phyloP scores from a whole-genome alignment of 2,888 invertebrate species.

The Trachelus stipa region DNA sequence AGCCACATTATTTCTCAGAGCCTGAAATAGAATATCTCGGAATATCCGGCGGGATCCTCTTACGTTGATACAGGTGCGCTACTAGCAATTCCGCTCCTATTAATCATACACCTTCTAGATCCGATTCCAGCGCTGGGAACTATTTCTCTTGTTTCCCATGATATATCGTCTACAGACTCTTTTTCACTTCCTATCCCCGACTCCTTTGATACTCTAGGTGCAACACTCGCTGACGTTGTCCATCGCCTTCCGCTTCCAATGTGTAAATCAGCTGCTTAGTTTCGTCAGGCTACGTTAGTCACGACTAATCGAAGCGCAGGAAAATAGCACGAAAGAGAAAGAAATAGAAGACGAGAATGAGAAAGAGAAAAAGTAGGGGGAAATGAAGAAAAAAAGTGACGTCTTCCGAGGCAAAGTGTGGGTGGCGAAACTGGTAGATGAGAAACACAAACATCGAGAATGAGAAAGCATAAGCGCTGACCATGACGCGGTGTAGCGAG shows the following conservation, averaged over 20 bases:
- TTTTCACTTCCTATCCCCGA: too few relatives aligned
- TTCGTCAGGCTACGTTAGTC: constrained; percentile 45
- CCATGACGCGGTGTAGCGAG: neutral
- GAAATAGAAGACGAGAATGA: constrained; percentile 13
- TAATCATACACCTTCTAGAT: too few relatives aligned
- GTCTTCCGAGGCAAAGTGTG: constrained; percentile 37
- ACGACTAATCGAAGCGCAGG: constrained; percentile 25
- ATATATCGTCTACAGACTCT: too few relatives aligned
- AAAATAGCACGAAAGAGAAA: neutral
- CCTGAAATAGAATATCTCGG: too few relatives aligned
- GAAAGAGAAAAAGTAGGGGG: constrained; percentile 1
- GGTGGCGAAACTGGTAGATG: constrained; percentile 61
- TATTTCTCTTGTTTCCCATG: too few relatives aligned
- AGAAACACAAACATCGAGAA: constrained; percentile 60
- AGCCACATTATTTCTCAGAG: too few relatives aligned
- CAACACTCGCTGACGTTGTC: neutral
- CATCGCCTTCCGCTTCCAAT: constrained; percentile 6
- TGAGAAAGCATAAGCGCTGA: constrained; percentile 26
- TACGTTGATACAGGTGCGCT: too few relatives aligned
- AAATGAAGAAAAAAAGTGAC: constrained; percentile 9
- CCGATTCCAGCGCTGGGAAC: too few relatives aligned
- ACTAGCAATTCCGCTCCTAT: too few relatives aligned
- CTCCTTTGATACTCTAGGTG: too few relatives aligned
- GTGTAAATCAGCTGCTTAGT: constrained; percentile 54
- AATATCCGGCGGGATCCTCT: too few relatives aligned